These are phyloP conservation scores for Drymonia ruficornis DNA, from an alignment of 2,888 invertebrate genomes.

Conservation along the genomic window DNA sequence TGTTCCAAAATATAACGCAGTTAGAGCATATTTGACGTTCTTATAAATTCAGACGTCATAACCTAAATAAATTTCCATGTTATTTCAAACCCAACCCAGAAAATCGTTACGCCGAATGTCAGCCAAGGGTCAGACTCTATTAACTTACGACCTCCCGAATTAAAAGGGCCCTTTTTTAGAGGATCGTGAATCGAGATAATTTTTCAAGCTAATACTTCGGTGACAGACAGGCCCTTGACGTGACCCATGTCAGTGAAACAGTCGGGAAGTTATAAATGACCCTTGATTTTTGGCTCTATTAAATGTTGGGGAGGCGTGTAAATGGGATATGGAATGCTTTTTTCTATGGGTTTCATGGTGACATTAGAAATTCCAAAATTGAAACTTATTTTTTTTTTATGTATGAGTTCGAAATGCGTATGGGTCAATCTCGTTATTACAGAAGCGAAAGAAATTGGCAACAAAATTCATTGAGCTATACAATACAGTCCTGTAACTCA, in stretches of 20 bases:
- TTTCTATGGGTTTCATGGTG: too few species aligned
- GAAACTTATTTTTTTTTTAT: too few species aligned
- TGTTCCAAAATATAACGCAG: too few species aligned
- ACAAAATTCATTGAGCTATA: too few species aligned
- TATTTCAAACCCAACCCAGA: constrained; percentile 7
- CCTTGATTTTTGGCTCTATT: neutral
- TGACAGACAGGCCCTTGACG: constrained; percentile 25
- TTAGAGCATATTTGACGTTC: neutral
- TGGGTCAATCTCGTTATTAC: too few species aligned
- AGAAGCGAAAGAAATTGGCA: too few species aligned
- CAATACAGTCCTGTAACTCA: too few species aligned
- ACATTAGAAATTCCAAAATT: too few species aligned
- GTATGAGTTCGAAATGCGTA: too few species aligned
- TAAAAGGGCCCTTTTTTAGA: constrained; percentile 20
- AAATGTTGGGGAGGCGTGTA: too few species aligned
- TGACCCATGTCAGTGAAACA: constrained; percentile 18
- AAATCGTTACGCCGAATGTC: constrained; percentile 22
- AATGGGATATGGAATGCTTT: too few species aligned
- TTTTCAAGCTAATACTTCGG: constrained; percentile 8
- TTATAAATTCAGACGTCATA: neutral
- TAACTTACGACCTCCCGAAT: constrained; percentile 16
- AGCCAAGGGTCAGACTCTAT: constrained; percentile 24
- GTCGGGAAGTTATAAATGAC: neutral
- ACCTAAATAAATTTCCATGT: constrained; percentile 12
- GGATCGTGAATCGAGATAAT: constrained; percentile 21